phyloP scores from a whole-genome alignment of 2,113 vertebrate genomes.

The Notarius lentiginosus region DNA sequence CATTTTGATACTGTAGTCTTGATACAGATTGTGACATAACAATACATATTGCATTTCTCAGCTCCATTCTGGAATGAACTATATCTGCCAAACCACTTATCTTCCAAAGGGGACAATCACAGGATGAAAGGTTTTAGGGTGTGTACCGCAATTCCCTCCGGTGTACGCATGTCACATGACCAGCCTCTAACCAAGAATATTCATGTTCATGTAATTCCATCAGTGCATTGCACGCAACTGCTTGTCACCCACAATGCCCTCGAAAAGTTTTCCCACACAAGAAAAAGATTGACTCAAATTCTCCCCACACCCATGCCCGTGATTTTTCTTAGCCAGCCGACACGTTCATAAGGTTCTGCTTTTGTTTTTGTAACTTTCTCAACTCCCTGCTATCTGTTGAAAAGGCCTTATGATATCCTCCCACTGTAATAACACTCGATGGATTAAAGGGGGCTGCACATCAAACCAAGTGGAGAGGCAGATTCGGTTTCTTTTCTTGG shows the following conservation, averaged over 20 bases:
- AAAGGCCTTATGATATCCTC: conserved; percentile 39
- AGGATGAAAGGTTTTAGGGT: conserved; percentile 14
- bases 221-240: conserved; percentile 1
- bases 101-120: background rate
- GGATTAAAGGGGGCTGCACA: conserved; percentile 47
- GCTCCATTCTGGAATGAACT: background rate
- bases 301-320: conserved; percentile 15
- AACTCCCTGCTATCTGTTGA: conserved; percentile 41
- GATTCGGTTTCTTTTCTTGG: conserved; percentile 25
- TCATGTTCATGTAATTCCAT: conserved; percentile 26
- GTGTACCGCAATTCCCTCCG: background rate
- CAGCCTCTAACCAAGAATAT: background rate
- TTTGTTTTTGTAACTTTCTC: conserved; percentile 57
- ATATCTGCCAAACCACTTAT: background rate
- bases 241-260: conserved; percentile 21
- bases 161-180: background rate
- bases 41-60: background rate
- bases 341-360: conserved; percentile 40
- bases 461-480: conserved; percentile 11
- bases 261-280: conserved; percentile 5
- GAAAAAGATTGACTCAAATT: background rate
- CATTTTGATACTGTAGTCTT: background rate
- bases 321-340: conserved; percentile 43
- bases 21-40: background rate
- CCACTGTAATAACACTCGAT: conserved; percentile 43